Conservation (phyloP, 2,888 invertebrate species). For the Drosophila yooni region DNA sequence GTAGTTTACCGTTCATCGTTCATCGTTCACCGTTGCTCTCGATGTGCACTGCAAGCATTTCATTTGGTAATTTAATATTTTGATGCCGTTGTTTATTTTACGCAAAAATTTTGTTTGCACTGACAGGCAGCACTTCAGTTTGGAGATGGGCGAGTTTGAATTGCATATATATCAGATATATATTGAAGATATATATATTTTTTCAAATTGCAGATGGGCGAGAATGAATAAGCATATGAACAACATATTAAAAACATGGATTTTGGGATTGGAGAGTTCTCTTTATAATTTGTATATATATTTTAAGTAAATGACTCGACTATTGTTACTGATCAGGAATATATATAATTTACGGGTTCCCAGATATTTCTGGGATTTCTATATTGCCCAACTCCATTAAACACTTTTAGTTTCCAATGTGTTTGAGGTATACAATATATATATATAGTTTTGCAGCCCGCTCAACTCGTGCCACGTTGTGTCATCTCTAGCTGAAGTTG, state of each 20-base stretch:
- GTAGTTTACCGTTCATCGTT: conserved; percentile 62
- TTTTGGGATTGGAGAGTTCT: not conserved
- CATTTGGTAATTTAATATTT: conserved; percentile 79
- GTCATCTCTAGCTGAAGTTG: conserved; percentile 48
- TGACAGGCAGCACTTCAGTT: conserved; percentile 35
- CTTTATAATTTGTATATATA: not conserved
- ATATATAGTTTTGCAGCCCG: not conserved
- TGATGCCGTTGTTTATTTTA: conserved; percentile 71
- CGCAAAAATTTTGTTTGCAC: conserved; percentile 71
- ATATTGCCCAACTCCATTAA: not conserved
- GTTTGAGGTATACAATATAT: too few species aligned
- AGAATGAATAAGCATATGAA: not conserved
- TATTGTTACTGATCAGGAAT: not conserved
- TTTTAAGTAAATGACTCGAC: not conserved
- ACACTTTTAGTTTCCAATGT: not conserved
- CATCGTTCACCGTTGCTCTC: conserved; percentile 57
- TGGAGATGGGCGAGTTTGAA: conserved; percentile 32
- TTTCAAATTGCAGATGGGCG: not conserved
- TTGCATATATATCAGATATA: not conserved
- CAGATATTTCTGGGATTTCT: not conserved
- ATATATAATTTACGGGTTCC: not conserved
- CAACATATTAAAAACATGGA: not conserved
- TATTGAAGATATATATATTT: not conserved
- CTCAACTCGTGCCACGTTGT: conserved; percentile 9
- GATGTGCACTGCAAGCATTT: conserved; percentile 52